Percentiles rank a stretch among this genome's conserved stretches.
phyloP scores from a whole-genome alignment of 64 coral and sea anemone genomes.

The Stichodactyla helianthus region DNA sequence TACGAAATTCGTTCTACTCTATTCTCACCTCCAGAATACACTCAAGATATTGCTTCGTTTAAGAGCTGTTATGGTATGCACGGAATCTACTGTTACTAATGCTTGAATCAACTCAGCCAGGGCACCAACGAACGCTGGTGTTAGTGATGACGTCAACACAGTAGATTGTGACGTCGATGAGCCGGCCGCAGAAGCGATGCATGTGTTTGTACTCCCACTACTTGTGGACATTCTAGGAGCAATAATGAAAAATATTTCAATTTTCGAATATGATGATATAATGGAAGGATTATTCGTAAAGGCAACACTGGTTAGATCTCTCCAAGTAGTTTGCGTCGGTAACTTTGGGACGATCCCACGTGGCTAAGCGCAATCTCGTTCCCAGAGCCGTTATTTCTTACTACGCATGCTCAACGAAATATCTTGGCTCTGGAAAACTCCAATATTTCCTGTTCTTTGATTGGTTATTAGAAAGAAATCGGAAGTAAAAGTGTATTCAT shows the following conservation, averaged over 20 bases:
- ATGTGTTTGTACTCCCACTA: conserved; percentile 37
- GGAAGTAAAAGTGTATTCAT: too few relatives aligned
- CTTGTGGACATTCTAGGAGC: conserved; percentile 68
- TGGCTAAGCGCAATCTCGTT: too few relatives aligned
- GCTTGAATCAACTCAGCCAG: conserved; percentile 60
- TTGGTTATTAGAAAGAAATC: too few relatives aligned
- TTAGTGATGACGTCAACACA: conserved; percentile 34
- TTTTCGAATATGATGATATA: too few relatives aligned
- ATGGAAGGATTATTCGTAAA: too few relatives aligned
- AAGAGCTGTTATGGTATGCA: conserved; percentile 40
- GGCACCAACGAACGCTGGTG: conserved; percentile 71
- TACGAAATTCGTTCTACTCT: neutral
- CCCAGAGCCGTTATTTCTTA: too few relatives aligned
- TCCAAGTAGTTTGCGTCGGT: too few relatives aligned
- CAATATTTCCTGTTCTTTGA: too few relatives aligned
- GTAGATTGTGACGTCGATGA: conserved; percentile 35
- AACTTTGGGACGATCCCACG: too few relatives aligned
- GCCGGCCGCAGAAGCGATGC: conserved; percentile 7
- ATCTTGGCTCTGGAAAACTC: too few relatives aligned
- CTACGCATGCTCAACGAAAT: too few relatives aligned
- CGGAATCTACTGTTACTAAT: conserved; percentile 42
- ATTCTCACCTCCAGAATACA: conserved; percentile 44
- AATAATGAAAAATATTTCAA: neutral
- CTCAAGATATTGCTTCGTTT: conserved; percentile 59
- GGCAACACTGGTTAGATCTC: too few relatives aligned